Percentiles rank a stretch among this genome's conserved stretches.
Conservation (phyloP, 2,888 invertebrate genomes). For the Pammene fasciana region DNA sequence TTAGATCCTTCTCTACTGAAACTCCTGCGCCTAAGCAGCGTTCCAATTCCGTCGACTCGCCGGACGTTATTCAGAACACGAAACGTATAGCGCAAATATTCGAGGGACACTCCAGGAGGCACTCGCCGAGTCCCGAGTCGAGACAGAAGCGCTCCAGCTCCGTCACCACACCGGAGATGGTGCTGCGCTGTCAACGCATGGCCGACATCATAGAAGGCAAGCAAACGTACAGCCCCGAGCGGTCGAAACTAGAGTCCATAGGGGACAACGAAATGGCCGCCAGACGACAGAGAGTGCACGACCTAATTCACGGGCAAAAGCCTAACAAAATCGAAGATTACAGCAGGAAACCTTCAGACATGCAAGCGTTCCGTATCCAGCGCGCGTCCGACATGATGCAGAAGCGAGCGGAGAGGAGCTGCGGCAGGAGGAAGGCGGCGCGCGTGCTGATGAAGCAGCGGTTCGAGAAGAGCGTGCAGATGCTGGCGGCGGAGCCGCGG, state of each 20-base stretch:
- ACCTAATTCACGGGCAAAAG: slow-evolving; percentile 63
- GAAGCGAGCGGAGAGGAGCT: slow-evolving; percentile 83
- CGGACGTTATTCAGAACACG: slow-evolving; percentile 59
- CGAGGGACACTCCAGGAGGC: slow-evolving; percentile 62
- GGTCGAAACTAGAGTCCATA: slow-evolving; percentile 60
- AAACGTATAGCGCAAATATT: slow-evolving; percentile 68
- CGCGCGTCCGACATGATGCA: slow-evolving; percentile 89
- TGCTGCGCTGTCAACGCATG: slow-evolving; percentile 66
- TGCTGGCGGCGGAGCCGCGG: slow-evolving; percentile 90
- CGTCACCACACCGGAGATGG: slow-evolving; percentile 62
- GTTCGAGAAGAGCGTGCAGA: slow-evolving; percentile 93
- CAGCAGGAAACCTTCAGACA: slow-evolving; percentile 66
- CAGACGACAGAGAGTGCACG: slow-evolving; percentile 66
- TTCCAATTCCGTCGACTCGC: slow-evolving; percentile 64
- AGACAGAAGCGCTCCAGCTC: slow-evolving; percentile 58
- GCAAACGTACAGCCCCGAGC: slow-evolving; percentile 61
- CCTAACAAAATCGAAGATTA: slow-evolving; percentile 46
- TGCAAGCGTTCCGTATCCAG: slow-evolving; percentile 85
- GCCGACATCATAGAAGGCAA: slow-evolving; percentile 72
- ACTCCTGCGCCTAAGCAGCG: slow-evolving; percentile 51
- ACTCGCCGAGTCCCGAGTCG: slow-evolving; percentile 64
- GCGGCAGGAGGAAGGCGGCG: slow-evolving; percentile 66
- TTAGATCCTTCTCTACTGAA: slow-evolving; percentile 24
- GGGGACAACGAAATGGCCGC: slow-evolving; percentile 67
- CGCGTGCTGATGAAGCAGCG: slow-evolving; percentile 89